Base-by-base conservation (phyloP, 1,140 invertebrate genomes). In the Coenobita brevimanus region DNA sequence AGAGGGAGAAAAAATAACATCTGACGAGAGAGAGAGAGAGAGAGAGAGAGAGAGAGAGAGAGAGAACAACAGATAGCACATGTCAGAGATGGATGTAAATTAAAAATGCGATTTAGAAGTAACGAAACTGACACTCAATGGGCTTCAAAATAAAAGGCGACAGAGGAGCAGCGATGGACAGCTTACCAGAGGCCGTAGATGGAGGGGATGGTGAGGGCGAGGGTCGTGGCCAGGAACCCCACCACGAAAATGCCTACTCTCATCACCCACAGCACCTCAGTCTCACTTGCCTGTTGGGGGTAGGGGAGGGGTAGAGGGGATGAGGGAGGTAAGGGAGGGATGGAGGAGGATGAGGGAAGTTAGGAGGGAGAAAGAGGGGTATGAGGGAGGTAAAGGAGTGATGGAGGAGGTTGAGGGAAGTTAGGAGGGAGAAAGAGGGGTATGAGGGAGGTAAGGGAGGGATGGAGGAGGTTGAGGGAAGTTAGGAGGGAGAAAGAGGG, bases 101-200 rank as follows among this genome's bases (percentile, higher is more conserved):
- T n/a, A n/a, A n/a, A n/a, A n/a, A n/a, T n/a, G n/a, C n/a, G n/a
- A n/a, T n/a, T n/a, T n/a, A n/a, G n/a, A n/a, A n/a, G n/a, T n/a
- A n/a, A n/a, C n/a, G n/a, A n/a, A n/a, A n/a, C n/a, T n/a, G n/a
- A n/a, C n/a, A n/a, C n/a, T n/a, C n/a, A n/a, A n/a, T n/a, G n/a
- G n/a, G n/a, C n/a, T n/a, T n/a, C n/a, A n/a, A n/a, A n/a, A n/a
- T n/a, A n/a, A n/a, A n/a, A n/a, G n/a, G n/a, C n/a, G n/a, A n/a
- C n/a, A n/a, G n/a, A 13, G n/a, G 17, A 33, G 8, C 30, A 27
- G 36, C 30, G 33, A 15, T 15, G 30, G 41, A 54, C 21, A n/a
- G 93, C 94, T 94, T 92, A 95, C 96, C 96, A 97, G 46, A 97
- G 93, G 89, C 95, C 95, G 92, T 97, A 97, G 91, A 97, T 96